phyloP scores from a whole-genome alignment of 2,113 vertebrate genomes.

The Delphinapterus leucas region DNA sequence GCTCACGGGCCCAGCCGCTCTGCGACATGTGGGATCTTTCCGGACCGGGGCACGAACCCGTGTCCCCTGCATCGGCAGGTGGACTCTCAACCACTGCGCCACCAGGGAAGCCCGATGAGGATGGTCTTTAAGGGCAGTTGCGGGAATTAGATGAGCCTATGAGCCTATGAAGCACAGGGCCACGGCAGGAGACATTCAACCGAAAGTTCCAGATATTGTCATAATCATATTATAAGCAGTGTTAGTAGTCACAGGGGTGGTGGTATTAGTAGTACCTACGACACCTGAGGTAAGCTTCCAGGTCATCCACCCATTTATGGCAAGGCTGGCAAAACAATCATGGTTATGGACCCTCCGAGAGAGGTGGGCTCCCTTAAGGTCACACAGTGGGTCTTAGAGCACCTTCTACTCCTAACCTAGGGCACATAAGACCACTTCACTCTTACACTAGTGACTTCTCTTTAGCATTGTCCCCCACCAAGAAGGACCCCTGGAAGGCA shows the following conservation, averaged over 20 bases:
- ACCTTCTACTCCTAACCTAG: not conserved
- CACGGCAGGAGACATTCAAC: not conserved
- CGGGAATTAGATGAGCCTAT: not conserved
- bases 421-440: not conserved
- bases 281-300: not conserved
- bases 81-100: too few species aligned
- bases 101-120: not conserved
- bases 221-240: not conserved
- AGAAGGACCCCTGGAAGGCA: not conserved
- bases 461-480: not conserved
- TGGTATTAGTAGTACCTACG: not conserved
- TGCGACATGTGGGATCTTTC: fast-evolving
- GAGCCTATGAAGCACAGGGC: not conserved
- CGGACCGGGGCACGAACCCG: too few species aligned
- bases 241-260: not conserved
- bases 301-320: not conserved
- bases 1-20: too few species aligned
- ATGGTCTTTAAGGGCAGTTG: not conserved
- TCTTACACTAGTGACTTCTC: not conserved
- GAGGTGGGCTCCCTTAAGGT: not conserved
- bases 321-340: not conserved
- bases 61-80: too few species aligned
- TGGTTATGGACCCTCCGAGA: not conserved
- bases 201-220: not conserved
- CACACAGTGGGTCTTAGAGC: not conserved